Evolutionary conservation across 2,113 vertebrate genomes (phyloP).

Genomic region (Pituophis catenifer): DNA sequence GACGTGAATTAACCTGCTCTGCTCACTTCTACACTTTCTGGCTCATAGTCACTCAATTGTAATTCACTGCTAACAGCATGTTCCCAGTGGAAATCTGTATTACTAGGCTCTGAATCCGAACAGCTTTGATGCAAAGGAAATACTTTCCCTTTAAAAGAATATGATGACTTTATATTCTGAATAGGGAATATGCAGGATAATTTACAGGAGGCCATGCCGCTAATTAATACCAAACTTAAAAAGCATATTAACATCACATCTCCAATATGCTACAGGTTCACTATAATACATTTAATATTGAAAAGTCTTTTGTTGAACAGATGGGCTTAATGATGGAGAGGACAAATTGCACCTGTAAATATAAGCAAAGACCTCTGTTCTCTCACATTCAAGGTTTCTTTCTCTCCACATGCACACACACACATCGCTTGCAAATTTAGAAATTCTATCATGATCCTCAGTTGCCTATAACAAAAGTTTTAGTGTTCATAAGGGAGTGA

Average conservation of each 20-base stretch:
- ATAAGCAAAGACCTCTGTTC: rapidly evolving
- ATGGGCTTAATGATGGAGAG: not conserved
- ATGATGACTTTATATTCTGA: not conserved
- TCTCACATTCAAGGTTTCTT: not conserved
- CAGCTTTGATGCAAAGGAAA: not conserved
- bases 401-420: not conserved
- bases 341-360: not conserved
- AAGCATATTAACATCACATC: not conserved
- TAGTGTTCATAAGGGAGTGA: not conserved
- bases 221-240: not conserved
- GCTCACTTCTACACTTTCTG: not conserved
- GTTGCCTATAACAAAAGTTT: not conserved
- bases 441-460: not conserved
- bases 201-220: not conserved
- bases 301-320: not conserved
- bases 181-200: not conserved
- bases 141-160: not conserved
- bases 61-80: no score
- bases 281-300: not conserved
- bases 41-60: not conserved
- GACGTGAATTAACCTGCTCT: not conserved
- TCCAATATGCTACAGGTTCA: not conserved
- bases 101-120: not conserved
- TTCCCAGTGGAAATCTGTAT: not conserved
- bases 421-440: not conserved